Conservation (phyloP, 2,113 vertebrate genomes). For the Dendropsophus ebraccatus region DNA sequence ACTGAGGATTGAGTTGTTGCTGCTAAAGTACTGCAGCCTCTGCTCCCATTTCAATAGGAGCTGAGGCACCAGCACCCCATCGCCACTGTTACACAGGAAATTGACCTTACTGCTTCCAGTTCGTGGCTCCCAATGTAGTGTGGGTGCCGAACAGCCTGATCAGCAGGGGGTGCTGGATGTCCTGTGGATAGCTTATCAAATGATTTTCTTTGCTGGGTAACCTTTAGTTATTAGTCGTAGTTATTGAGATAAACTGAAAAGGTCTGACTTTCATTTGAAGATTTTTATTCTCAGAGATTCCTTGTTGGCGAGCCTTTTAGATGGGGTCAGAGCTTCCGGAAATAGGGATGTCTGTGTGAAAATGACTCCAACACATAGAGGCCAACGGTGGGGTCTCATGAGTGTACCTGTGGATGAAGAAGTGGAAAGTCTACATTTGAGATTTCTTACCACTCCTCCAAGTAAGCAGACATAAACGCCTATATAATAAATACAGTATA, state of each 20-base stretch:
- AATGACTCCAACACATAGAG: slow-evolving; percentile 92
- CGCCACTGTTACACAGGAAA: too few species aligned
- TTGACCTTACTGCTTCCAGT: too few species aligned
- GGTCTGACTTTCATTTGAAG: background rate
- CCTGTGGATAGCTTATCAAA: too few species aligned
- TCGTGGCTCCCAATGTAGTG: too few species aligned
- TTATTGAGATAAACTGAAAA: background rate
- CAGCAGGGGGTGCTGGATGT: too few species aligned
- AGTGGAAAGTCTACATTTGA: slow-evolving; percentile 95
- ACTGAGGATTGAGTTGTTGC: too few species aligned
- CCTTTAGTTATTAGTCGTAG: background rate
- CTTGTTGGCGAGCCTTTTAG: slow-evolving; percentile 91
- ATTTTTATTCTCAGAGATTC: slow-evolving; percentile 82
- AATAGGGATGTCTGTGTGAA: slow-evolving; percentile 98
- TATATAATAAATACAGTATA: too few species aligned
- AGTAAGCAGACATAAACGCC: slow-evolving; percentile 76
- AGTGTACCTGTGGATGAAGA: slow-evolving; percentile 99
- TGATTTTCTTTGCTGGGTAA: too few species aligned
- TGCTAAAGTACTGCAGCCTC: too few species aligned
- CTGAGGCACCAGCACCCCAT: too few species aligned
- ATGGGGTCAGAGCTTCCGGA: slow-evolving; percentile 95
- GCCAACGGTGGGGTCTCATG: slow-evolving; percentile 94
- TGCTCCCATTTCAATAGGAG: too few species aligned
- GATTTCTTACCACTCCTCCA: slow-evolving; percentile 91
- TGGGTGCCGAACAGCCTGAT: too few species aligned